Conservation (phyloP, 2,888 invertebrate genomes). For the Cheilosia impressa region DNA sequence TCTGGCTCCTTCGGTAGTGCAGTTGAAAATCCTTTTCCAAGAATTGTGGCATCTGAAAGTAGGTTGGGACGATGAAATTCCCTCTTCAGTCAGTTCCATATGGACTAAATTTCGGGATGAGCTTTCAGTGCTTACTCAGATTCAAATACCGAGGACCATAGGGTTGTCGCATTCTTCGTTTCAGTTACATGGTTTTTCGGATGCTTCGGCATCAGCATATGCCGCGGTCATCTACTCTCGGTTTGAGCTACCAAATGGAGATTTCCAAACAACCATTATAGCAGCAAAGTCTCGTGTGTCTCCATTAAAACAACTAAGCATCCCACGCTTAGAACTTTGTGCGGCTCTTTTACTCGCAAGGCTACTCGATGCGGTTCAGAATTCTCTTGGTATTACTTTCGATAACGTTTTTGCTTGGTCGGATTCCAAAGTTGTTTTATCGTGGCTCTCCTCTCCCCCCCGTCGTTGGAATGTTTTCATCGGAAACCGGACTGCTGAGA, state of each 20-base stretch:
- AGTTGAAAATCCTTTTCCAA: constrained; percentile 3
- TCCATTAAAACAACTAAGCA: constrained; percentile 10
- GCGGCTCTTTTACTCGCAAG: constrained; percentile 41
- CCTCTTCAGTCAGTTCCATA: no score
- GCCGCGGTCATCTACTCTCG: no score
- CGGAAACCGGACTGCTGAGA: no score
- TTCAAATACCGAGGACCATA: no score
- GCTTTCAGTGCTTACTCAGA: neutral
- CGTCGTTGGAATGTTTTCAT: no score
- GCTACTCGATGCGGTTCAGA: constrained; percentile 27
- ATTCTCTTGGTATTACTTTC: constrained; percentile 19
- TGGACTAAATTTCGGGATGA: no score
- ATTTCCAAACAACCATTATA: no score
- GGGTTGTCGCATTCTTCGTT: neutral
- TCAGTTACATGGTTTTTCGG: constrained; percentile 6
- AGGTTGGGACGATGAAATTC: neutral
- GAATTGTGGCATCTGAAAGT: neutral
- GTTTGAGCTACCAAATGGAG: no score
- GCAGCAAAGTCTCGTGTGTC: neutral
- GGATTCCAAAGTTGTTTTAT: constrained; percentile 53
- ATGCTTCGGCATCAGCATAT: no score
- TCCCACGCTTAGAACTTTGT: constrained; percentile 27
- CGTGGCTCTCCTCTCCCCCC: constrained; percentile 77
- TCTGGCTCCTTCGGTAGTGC: constrained; percentile 6
- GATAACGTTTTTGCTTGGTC: constrained; percentile 64